A percentile compares a stretch with the other conserved stretches of the same genome.
phyloP scores from a whole-genome alignment of 37 sponge, comb jelly and placozoan species.

The Beroe forskalii region DNA sequence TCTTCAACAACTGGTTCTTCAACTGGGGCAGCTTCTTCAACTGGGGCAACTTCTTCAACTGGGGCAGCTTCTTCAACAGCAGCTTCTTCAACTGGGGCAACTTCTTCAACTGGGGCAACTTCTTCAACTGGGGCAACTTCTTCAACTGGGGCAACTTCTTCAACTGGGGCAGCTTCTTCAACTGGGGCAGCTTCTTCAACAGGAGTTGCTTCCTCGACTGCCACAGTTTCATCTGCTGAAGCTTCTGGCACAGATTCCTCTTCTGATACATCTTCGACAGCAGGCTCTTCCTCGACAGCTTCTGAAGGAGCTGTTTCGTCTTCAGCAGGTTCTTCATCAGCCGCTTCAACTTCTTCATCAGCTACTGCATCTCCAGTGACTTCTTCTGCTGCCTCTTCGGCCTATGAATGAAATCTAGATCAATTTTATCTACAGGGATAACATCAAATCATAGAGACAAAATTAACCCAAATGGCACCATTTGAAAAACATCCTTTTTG shows the following conservation, averaged over 20 bases:
- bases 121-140: conserved; percentile 28
- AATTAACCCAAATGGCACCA: too few species aligned
- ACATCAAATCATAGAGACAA: not conserved
- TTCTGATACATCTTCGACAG: not conserved
- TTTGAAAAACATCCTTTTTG: too few species aligned
- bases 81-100: not conserved
- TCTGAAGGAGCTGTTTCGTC: not conserved
- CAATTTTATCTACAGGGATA: not conserved
- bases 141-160: not conserved
- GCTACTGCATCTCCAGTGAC: not conserved
- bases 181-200: not conserved
- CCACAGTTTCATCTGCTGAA: not conserved
- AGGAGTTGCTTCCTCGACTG: conserved; percentile 6
- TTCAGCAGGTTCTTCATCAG: not conserved
- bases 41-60: too few species aligned
- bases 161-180: not conserved
- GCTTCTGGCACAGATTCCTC: too few species aligned
- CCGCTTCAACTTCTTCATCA: not conserved
- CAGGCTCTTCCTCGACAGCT: not conserved
- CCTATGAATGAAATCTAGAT: not conserved
- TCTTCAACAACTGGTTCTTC: not conserved
- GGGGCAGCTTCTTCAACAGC: not conserved
- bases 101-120: not conserved
- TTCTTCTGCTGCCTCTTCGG: not conserved
- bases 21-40: not conserved